phyloP scores from a whole-genome alignment of 1,140 invertebrate species.

The Mactra quadrangularis region DNA sequence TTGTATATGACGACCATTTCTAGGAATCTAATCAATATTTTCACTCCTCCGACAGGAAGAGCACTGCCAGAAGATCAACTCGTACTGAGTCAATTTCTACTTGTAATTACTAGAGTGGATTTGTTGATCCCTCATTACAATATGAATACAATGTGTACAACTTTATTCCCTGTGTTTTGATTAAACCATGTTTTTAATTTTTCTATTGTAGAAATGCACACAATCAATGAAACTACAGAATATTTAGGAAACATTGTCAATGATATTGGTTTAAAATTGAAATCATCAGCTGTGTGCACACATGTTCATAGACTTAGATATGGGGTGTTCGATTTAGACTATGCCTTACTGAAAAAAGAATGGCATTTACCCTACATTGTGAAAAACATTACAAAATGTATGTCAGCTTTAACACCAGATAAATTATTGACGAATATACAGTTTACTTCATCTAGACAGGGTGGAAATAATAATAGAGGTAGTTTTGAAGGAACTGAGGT shows the following conservation, averaged over 20 bases:
- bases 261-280: constrained; percentile 91
- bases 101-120: too few species aligned
- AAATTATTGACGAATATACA: constrained; percentile 60
- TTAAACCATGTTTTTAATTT: too few species aligned
- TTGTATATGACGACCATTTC: too few species aligned
- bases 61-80: too few species aligned
- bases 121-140: too few species aligned
- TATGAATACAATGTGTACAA: too few species aligned
- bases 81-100: too few species aligned
- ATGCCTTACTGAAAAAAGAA: constrained; percentile 92
- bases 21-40: too few species aligned
- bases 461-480: too few species aligned
- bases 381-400: constrained; percentile 87
- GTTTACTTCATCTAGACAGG: not conserved
- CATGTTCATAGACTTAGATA: constrained; percentile 91
- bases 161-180: too few species aligned
- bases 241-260: constrained; percentile 90
- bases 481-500: too few species aligned
- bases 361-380: constrained; percentile 94
- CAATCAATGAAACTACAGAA: constrained; percentile 91
- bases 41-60: too few species aligned
- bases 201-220: constrained; percentile 92
- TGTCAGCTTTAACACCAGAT: constrained; percentile 60
- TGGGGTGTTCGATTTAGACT: constrained; percentile 91
- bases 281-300: constrained; percentile 91